Evolutionary conservation across 2,888 invertebrate species (phyloP).

Genomic region (Brenthis hecate): DNA sequence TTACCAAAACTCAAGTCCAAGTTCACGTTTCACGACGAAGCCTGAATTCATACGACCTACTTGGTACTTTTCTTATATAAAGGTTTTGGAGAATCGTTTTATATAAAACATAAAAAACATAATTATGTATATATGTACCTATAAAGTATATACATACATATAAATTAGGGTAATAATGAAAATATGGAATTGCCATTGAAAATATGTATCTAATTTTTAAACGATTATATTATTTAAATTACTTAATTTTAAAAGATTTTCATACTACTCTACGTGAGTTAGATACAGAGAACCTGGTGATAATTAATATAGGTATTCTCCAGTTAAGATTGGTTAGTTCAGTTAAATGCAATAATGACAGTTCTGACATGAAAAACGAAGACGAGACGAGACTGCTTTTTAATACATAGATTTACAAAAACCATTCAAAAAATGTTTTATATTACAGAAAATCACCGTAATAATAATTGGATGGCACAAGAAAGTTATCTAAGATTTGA

Average conservation of each 20-base stretch:
- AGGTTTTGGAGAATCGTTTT: conserved; percentile 10
- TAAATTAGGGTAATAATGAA: too few species aligned
- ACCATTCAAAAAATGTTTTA: too few species aligned
- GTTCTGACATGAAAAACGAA: too few species aligned
- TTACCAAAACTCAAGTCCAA: conserved; percentile 45
- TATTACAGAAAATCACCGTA: too few species aligned
- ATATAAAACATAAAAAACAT: not conserved
- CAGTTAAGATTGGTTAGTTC: too few species aligned
- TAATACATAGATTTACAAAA: too few species aligned
- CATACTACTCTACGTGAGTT: not conserved
- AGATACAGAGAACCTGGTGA: not conserved
- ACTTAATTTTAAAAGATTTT: not conserved
- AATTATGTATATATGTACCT: too few species aligned
- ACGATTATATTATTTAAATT: not conserved
- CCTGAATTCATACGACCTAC: conserved; percentile 71
- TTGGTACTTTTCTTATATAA: conserved; percentile 46
- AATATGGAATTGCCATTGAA: not conserved
- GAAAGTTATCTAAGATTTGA: conserved; percentile 1
- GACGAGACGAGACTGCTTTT: too few species aligned
- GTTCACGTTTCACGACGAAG: conserved; percentile 50
- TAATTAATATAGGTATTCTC: not conserved
- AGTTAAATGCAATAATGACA: too few species aligned
- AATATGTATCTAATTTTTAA: not conserved
- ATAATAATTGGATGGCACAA: not conserved
- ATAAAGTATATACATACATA: too few species aligned